A percentile compares a stretch with the other conserved stretches of the same genome.
Evolutionary conservation across 2,888 invertebrate genomes (phyloP).

Genomic region (Stictocephala bisonia): DNA sequence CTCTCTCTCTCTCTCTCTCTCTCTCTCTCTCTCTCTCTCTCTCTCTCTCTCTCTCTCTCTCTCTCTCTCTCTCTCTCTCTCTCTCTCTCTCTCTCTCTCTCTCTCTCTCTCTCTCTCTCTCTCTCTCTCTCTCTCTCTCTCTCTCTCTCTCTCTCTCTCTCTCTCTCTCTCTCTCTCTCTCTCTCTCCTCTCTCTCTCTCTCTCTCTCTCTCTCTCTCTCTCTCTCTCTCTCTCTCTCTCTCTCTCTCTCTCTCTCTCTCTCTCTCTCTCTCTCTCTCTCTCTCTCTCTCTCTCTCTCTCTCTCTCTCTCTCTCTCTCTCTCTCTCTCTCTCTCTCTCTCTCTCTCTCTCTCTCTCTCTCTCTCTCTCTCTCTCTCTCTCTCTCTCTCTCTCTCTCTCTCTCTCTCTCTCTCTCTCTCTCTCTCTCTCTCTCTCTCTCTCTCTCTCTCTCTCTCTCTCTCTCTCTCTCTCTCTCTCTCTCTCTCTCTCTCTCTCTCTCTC

Average conservation of each 20-base stretch:
- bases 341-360: conserved; percentile 14
- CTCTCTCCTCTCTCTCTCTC: background rate
- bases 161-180: conserved; percentile 18
- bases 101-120: conserved; percentile 20
- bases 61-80: background rate
- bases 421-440: conserved; percentile 26
- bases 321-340: conserved; percentile 11
- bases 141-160: conserved; percentile 3
- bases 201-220: background rate
- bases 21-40: conserved; percentile 1
- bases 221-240: background rate
- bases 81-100: conserved; percentile 14
- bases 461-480: background rate
- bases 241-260: background rate
- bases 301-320: background rate
- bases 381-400: background rate
- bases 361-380: background rate
- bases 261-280: background rate
- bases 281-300: background rate
- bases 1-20: conserved; percentile 19
- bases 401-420: conserved; percentile 22
- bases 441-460: background rate
- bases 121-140: conserved; percentile 8
- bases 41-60: background rate
- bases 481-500: conserved; percentile 22